phyloP scores from a whole-genome alignment of 2,888 invertebrate species.

The Cheilosia vulpina region DNA sequence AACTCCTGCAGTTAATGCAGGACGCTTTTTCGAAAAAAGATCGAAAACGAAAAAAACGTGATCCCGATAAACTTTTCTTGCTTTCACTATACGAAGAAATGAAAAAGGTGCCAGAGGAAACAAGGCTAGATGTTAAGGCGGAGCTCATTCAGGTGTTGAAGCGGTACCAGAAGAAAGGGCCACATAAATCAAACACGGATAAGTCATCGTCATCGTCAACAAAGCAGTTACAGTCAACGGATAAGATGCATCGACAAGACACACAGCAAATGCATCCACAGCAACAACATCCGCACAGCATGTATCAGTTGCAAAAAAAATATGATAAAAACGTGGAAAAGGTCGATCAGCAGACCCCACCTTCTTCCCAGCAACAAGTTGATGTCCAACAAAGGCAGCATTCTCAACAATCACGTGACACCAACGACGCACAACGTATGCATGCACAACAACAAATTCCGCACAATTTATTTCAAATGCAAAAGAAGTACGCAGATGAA shows the following conservation, averaged over 20 bases:
- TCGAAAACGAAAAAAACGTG: conserved; percentile 82
- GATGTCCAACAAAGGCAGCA: conserved; percentile 78
- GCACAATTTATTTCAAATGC: conserved; percentile 80
- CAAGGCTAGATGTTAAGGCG: conserved; percentile 81
- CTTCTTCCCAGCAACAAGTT: conserved; percentile 79
- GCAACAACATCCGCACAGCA: conserved; percentile 80
- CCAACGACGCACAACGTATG: conserved; percentile 74
- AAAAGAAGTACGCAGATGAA: conserved; percentile 78
- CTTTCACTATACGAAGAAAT: conserved; percentile 82
- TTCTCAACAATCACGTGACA: conserved; percentile 56
- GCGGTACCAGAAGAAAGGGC: conserved; percentile 81
- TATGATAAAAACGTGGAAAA: conserved; percentile 81
- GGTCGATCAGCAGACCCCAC: conserved; percentile 76
- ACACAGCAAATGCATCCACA: conserved; percentile 77
- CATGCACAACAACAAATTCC: conserved; percentile 81
- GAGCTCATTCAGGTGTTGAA: conserved; percentile 82
- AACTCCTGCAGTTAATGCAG: conserved; percentile 82
- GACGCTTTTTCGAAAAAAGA: conserved; percentile 82
- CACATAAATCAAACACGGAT: conserved; percentile 75
- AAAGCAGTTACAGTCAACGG: conserved; percentile 76
- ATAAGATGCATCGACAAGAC: conserved; percentile 67
- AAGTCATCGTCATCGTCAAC: conserved; percentile 65
- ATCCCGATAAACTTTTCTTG: conserved; percentile 81
- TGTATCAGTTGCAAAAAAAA: conserved; percentile 82
- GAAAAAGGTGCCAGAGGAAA: conserved; percentile 82